Base-by-base conservation (phyloP, 2,888 invertebrate species). In the Clostera curtula region DNA sequence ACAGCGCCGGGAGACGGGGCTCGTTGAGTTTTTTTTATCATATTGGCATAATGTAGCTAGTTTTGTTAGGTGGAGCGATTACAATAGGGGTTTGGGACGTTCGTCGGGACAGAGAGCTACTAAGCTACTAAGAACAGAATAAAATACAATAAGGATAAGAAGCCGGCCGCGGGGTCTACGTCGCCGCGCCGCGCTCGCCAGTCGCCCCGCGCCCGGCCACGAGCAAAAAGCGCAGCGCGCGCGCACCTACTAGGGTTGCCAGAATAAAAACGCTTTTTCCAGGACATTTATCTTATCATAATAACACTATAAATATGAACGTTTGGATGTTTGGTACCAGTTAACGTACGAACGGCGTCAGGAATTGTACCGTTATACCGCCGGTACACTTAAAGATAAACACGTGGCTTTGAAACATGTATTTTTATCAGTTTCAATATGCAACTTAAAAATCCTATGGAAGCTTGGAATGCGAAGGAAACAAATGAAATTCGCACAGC, bases 41-140 rank as follows among this genome's bases (percentile, higher is more conserved):
- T 79, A 66, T 72, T 75, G 66, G 57, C 67, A 67, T 71, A 56
- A 40, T 61, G 50, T 36, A 57, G 55, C 53, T 53, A 46, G 46
- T 59, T 61, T 59, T 57, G 54, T 64, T 57, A 48, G 34, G 48
- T 49, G 51, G 45, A 52, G 53, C 43, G 40, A 42, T 42, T 49
- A 53, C 56, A 55, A 54, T 49, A 49, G 47, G 55, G 55, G 56
- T 49, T 49, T 46, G 56, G 60, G 59, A 66, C 76, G 75, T 70
- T 65, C 68, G 63, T 38, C 60, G 56, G 56, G 62, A 62, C 61
- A 59, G 70, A 68, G 67, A 63, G 71, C 67, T n/a, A n/a, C n/a
- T n/a, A n/a, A n/a, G n/a, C n/a, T n/a, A n/a, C n/a, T 63, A 63
- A 59, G 65, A 68, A 67, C 69, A 57, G 73, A 80, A 73, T 79